These are phyloP conservation scores for Solea senegalensis DNA, from an alignment of 2,113 vertebrate species.

Conservation along the genomic window DNA sequence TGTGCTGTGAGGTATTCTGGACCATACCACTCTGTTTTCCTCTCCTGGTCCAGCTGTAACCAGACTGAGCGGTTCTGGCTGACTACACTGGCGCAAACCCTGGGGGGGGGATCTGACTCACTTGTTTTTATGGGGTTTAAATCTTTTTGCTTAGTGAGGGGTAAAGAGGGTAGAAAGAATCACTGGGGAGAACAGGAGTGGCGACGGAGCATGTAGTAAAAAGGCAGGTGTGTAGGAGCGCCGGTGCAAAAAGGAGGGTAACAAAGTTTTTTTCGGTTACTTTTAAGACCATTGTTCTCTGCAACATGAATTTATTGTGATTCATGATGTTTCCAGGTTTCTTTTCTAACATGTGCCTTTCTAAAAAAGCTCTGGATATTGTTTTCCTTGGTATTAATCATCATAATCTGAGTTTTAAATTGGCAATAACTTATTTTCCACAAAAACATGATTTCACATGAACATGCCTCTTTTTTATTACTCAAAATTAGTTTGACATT, in stretches of 20 bases:
- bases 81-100: constrained; percentile 38
- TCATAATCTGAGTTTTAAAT: constrained; percentile 21
- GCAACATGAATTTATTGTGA: constrained; percentile 15
- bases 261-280: constrained; percentile 16
- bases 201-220: constrained; percentile 4
- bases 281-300: not conserved
- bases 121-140: constrained; percentile 54
- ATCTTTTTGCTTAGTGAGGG: constrained; percentile 37
- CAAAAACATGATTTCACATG: constrained; percentile 8
- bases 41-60: constrained; percentile 39
- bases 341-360: not conserved
- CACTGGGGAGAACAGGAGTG: constrained; percentile 7
- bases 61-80: constrained; percentile 48
- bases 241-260: not conserved
- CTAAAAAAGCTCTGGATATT: constrained; percentile 16
- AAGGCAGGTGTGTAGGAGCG: constrained; percentile 19
- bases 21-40: constrained; percentile 15
- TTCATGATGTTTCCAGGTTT: constrained; percentile 10
- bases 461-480: constrained; percentile 16
- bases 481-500: constrained; percentile 16
- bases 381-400: not conserved
- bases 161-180: constrained; percentile 23
- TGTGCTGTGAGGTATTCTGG: constrained; percentile 51
- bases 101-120: constrained; percentile 54
- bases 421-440: not conserved